Percentiles rank a stretch among this genome's conserved stretches.
These are phyloP conservation scores for Diachasmimorpha longicaudata DNA, from an alignment of 1,140 invertebrate species.

Conservation along the genomic window DNA sequence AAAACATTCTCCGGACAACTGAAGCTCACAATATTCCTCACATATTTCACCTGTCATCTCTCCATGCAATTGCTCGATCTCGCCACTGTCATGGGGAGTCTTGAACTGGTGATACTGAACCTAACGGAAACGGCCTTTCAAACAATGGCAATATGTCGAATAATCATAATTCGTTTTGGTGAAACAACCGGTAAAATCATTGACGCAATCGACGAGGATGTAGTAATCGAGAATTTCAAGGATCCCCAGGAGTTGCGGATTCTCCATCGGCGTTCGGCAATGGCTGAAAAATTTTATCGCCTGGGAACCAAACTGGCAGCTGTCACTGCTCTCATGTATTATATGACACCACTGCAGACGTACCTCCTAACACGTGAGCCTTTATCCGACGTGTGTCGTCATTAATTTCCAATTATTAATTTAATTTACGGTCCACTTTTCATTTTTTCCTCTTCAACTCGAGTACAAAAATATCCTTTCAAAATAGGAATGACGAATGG, in stretches of 20 bases:
- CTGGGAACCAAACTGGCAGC: background rate
- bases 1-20: background rate
- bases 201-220: background rate
- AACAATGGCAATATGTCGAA: background rate
- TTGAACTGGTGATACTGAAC: background rate
- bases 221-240: background rate
- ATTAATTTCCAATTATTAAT: too few species aligned
- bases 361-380: background rate
- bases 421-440: too few species aligned
- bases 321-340: background rate
- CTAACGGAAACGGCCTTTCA: background rate
- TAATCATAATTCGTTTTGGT: background rate
- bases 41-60: background rate
- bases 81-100: background rate
- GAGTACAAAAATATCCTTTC: background rate
- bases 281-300: background rate
- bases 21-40: background rate
- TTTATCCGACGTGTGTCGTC: too few species aligned
- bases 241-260: background rate
- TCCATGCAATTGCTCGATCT: background rate
- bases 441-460: too few species aligned
- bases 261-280: background rate
- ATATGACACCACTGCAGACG: background rate
- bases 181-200: background rate
- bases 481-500: background rate